Percentiles rank a stretch among this genome's conserved stretches.
phyloP scores from a whole-genome alignment of 2,888 invertebrate species.

The Volucella bombylans region DNA sequence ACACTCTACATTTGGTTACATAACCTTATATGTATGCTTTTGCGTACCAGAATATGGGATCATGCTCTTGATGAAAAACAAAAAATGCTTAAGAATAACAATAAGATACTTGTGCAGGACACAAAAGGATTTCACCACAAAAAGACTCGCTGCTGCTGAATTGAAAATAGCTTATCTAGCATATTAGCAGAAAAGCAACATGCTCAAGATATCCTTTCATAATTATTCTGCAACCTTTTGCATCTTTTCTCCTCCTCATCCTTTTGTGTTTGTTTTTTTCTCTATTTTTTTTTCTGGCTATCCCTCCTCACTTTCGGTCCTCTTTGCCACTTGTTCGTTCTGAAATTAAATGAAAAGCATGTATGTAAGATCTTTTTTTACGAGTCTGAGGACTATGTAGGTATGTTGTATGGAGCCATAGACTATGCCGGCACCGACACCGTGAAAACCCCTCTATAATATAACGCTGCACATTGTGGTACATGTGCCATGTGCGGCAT shows the following conservation, averaged over 20 bases:
- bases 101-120: constrained; percentile 51
- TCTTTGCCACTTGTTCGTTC: constrained; percentile 28
- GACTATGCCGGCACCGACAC: neutral
- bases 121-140: constrained; percentile 60
- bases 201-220: constrained; percentile 67
- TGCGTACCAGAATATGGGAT: constrained; percentile 26
- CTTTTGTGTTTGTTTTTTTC: constrained; percentile 20
- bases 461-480: constrained; percentile 9
- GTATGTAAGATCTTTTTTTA: constrained; percentile 16
- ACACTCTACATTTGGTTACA: too few relatives aligned
- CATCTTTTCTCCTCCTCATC: constrained; percentile 47
- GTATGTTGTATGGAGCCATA: neutral
- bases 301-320: neutral
- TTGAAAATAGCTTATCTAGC: constrained; percentile 69
- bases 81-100: constrained; percentile 56
- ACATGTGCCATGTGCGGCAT: constrained; percentile 38
- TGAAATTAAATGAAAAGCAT: constrained; percentile 58
- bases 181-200: constrained; percentile 63
- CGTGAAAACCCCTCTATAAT: neutral
- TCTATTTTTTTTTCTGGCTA: neutral
- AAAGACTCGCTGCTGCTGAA: constrained; percentile 49
- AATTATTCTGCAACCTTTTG: constrained; percentile 69
- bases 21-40: constrained; percentile 5
- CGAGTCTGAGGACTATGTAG: constrained; percentile 19
- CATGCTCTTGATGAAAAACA: constrained; percentile 21